phyloP scores from a whole-genome alignment of 2,113 vertebrate genomes.

The Recurvirostra avosetta region DNA sequence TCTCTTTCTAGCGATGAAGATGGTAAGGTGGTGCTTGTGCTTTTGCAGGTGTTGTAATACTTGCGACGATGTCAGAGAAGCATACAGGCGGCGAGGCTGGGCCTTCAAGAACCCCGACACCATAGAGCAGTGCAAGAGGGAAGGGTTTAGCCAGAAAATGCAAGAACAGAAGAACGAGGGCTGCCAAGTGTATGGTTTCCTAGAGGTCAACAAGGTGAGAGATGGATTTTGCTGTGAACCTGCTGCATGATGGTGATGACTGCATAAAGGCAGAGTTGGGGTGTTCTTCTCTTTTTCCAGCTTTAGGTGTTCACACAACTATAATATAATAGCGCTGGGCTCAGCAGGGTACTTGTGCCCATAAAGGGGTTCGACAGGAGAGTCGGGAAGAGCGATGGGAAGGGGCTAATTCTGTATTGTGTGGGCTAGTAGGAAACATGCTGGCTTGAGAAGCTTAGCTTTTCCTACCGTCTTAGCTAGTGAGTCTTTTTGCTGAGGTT shows the following conservation, averaged over 20 bases:
- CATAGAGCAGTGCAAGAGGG: conserved; percentile 95
- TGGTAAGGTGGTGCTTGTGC: neutral
- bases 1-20: neutral
- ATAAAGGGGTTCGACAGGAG: neutral
- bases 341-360: neutral
- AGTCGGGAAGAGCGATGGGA: neutral
- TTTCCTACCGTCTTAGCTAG: neutral
- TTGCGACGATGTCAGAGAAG: conserved; percentile 97
- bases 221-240: neutral
- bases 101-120: conserved; percentile 96
- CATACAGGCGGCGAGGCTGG: conserved; percentile 93
- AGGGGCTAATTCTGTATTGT: neutral
- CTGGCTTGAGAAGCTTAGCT: neutral
- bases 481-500: neutral
- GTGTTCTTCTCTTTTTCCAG: neutral
- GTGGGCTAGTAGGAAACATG: neutral
- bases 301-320: neutral
- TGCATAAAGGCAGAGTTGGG: neutral
- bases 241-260: neutral
- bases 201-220: conserved; percentile 96
- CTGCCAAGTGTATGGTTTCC: conserved; percentile 94
- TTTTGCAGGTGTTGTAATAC: conserved; percentile 90
- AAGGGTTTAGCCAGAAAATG: conserved; percentile 98
- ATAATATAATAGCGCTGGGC: neutral
- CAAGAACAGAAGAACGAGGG: conserved; percentile 99